Conservation (phyloP, 2,888 invertebrate genomes). For the Cantharis rustica region DNA sequence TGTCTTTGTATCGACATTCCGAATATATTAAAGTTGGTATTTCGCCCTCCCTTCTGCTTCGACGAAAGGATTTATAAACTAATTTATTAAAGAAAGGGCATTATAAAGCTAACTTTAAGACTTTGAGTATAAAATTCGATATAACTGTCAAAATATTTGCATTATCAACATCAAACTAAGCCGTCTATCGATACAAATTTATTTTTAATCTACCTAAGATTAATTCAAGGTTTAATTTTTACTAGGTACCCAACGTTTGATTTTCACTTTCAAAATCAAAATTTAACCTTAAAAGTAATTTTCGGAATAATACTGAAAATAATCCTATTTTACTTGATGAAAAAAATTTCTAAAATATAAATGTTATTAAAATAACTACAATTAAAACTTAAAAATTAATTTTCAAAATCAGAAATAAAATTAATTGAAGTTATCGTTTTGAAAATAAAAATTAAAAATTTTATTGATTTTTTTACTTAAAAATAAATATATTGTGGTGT, state of each 20-base stretch:
- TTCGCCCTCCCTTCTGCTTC: constrained; percentile 26
- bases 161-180: background rate
- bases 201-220: background rate
- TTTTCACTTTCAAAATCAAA: background rate
- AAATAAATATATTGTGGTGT: no score
- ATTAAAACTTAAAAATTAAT: no score
- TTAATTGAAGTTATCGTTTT: no score
- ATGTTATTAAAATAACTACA: no score
- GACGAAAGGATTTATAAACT: constrained; percentile 25
- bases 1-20: constrained; percentile 43
- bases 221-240: background rate
- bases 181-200: background rate
- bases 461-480: no score
- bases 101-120: constrained; percentile 23
- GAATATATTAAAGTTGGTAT: constrained; percentile 39
- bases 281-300: no score
- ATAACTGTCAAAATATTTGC: background rate
- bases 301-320: no score
- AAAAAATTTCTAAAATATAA: no score
- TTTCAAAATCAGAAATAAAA: no score
- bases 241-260: background rate
- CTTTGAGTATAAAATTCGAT: constrained; percentile 11
- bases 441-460: no score
- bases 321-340: no score
- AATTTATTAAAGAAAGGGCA: constrained; percentile 29